These are phyloP conservation scores for Chrysochloris asiatica DNA, from an alignment of 2,113 vertebrate species.

Conservation along the genomic window DNA sequence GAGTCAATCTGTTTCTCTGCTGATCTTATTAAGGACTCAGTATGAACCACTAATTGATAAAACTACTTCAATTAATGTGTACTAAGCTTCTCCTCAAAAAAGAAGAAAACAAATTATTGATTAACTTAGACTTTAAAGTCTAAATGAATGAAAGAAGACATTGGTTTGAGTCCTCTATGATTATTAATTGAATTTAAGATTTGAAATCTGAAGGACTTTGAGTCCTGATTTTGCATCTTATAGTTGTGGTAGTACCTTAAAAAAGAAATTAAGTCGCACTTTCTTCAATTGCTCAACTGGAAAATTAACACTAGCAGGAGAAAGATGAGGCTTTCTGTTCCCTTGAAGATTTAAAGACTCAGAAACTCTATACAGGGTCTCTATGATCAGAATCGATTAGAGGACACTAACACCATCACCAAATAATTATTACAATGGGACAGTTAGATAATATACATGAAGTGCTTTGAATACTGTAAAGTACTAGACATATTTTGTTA, in stretches of 20 bases:
- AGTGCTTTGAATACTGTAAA: background rate
- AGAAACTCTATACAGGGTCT: too few species aligned
- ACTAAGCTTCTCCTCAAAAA: conserved; percentile 19
- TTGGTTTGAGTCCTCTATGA: conserved; percentile 49
- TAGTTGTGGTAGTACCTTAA: background rate
- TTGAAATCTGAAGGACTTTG: conserved; percentile 34
- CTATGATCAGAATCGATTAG: too few species aligned
- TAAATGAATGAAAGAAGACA: conserved; percentile 63
- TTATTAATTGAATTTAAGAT: conserved; percentile 40
- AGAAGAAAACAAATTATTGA: conserved; percentile 58
- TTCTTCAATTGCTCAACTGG: background rate
- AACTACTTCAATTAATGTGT: conserved; percentile 38
- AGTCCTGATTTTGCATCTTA: conserved; percentile 29
- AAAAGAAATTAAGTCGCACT: conserved; percentile 30
- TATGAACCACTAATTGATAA: conserved; percentile 53
- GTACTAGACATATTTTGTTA: background rate
- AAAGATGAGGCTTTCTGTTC: too few species aligned
- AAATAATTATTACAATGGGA: background rate
- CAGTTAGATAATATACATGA: background rate
- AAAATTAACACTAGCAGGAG: conserved; percentile 16
- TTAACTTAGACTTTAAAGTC: conserved; percentile 56
- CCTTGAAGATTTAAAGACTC: too few species aligned
- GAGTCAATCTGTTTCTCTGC: conserved; percentile 20
- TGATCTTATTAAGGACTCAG: conserved; percentile 12
- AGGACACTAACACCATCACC: background rate